These are phyloP conservation scores for Tachypleus tridentatus DNA, from an alignment of 1,140 invertebrate genomes.

Conservation along the genomic window DNA sequence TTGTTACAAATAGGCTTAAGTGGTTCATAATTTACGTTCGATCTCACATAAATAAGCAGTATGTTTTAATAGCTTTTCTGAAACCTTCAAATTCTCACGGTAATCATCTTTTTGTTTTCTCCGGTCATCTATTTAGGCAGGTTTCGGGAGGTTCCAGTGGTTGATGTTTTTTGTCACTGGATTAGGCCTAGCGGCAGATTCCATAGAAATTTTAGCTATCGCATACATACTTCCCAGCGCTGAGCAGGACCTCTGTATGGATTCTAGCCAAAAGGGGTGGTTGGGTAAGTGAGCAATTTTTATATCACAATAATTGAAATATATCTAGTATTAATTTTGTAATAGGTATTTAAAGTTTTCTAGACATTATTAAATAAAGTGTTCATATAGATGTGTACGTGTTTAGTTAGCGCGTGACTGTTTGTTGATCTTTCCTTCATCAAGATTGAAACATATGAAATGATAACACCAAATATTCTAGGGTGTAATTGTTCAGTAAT, in stretches of 20 bases:
- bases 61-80: too few relatives aligned
- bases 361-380: too few relatives aligned
- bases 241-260: conserved; percentile 77
- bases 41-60: too few relatives aligned
- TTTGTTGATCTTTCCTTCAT: too few relatives aligned
- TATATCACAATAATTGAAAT: conserved; percentile 33
- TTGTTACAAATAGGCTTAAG: too few relatives aligned
- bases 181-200: conserved; percentile 85
- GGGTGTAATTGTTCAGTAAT: too few relatives aligned
- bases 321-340: neutral
- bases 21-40: too few relatives aligned
- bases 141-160: conserved; percentile 86
- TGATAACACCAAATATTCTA: too few relatives aligned
- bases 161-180: conserved; percentile 75
- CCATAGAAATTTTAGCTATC: conserved; percentile 90
- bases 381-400: too few relatives aligned
- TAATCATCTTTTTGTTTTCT: neutral
- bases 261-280: conserved; percentile 71
- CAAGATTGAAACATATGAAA: too few relatives aligned
- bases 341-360: too few relatives aligned
- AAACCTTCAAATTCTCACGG: neutral
- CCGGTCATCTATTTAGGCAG: conserved; percentile 41
- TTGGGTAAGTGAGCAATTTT: conserved; percentile 44
- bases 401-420: too few relatives aligned
- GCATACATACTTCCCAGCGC: conserved; percentile 86